Conservation (phyloP, 2,113 vertebrate genomes). For the Tangachromis dhanisi region DNA sequence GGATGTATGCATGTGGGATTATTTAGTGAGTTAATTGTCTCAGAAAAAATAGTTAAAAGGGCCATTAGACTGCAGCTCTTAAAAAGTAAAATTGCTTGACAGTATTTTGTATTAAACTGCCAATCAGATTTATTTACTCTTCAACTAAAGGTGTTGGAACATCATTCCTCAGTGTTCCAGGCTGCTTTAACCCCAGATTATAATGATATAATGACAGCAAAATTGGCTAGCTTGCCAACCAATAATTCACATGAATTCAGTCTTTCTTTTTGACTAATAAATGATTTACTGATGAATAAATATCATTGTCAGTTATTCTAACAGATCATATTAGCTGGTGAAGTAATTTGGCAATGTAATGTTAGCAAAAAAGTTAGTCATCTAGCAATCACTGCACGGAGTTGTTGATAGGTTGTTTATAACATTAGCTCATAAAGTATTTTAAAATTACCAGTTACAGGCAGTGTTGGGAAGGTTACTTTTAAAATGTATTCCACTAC, state of each 20-base stretch:
- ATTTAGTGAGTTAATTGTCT: neutral
- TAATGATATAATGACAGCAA: neutral
- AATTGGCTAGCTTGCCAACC: neutral
- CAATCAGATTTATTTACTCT: neutral
- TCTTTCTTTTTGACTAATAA: neutral
- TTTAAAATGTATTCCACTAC: neutral
- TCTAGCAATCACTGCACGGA: neutral
- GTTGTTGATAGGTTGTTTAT: neutral
- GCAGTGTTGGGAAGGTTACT: neutral
- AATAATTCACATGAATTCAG: neutral
- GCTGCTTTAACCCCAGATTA: neutral
- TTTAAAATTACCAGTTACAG: neutral
- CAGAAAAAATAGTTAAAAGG: neutral
- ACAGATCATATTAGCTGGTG: neutral
- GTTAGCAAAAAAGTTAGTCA: neutral
- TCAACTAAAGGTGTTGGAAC: neutral
- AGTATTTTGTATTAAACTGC: neutral
- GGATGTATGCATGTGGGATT: neutral
- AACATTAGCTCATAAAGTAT: neutral
- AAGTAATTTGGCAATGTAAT: neutral
- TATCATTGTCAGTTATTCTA: neutral
- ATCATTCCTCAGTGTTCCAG: accelerated
- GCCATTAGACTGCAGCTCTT: neutral
- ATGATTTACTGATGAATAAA: neutral
- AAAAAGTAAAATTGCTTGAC: neutral